phyloP scores from a whole-genome alignment of 2,888 invertebrate genomes.

The Eustalomyia histrio region DNA sequence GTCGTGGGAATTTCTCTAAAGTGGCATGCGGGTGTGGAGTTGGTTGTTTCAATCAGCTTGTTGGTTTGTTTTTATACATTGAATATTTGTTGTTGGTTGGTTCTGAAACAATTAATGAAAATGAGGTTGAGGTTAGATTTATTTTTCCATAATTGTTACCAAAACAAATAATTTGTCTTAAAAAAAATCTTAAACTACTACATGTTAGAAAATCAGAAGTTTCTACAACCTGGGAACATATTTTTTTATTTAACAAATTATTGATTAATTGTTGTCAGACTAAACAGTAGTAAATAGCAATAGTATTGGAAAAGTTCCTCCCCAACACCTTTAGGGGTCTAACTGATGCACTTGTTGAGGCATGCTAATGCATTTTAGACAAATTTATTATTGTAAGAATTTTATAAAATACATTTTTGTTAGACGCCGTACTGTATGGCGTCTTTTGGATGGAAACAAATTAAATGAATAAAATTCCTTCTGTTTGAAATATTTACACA shows the following conservation, averaged over 20 bases:
- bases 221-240: constrained; percentile 44
- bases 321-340: constrained; percentile 38
- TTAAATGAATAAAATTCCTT: constrained; percentile 1
- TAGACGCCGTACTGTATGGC: constrained; percentile 30
- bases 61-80: constrained; percentile 42
- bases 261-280: constrained; percentile 63
- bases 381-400: constrained; percentile 14
- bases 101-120: constrained; percentile 57
- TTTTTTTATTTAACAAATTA: constrained; percentile 8
- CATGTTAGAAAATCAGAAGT: constrained; percentile 22
- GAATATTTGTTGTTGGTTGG: constrained; percentile 9
- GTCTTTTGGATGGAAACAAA: background rate
- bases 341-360: constrained; percentile 37
- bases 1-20: constrained; percentile 75
- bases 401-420: background rate
- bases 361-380: constrained; percentile 9
- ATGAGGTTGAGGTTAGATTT: constrained; percentile 51
- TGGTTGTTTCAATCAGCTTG: constrained; percentile 56
- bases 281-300: constrained; percentile 46
- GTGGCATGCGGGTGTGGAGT: constrained; percentile 76
- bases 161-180: constrained; percentile 37
- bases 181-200: constrained; percentile 23
- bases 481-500: background rate
- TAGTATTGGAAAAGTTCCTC: constrained; percentile 16
- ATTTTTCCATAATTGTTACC: constrained; percentile 29